A percentile compares a stretch with the other conserved stretches of the same genome.
Evolutionary conservation across 2,888 invertebrate species (phyloP).

Genomic region (Baccha elongata): DNA sequence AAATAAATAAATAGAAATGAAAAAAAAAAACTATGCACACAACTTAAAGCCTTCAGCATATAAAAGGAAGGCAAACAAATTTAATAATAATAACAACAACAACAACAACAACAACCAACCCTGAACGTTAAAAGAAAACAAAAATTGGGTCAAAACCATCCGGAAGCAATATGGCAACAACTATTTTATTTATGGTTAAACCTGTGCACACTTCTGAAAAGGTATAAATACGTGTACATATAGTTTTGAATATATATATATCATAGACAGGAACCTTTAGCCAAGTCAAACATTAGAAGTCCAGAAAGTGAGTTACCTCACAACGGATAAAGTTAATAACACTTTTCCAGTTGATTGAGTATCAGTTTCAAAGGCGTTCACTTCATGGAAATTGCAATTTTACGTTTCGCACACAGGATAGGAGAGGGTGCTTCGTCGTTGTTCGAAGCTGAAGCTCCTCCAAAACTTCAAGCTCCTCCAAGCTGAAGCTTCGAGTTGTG

Average conservation of each 20-base stretch:
- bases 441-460: not conserved
- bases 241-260: not conserved
- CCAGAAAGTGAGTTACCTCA: constrained; percentile 30
- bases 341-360: constrained; percentile 73
- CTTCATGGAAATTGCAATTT: constrained; percentile 70
- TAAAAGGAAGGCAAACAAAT: constrained; percentile 39
- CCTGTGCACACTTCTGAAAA: constrained; percentile 37
- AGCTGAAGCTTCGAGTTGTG: constrained; percentile 54
- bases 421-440: not conserved
- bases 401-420: constrained; percentile 40
- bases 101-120: not conserved
- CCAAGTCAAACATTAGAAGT: constrained; percentile 60
- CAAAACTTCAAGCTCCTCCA: constrained; percentile 16
- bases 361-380: constrained; percentile 70
- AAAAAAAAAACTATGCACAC: not conserved
- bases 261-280: not conserved
- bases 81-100: constrained; percentile 29
- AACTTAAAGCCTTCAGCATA: constrained; percentile 25
- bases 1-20: constrained; percentile 51
- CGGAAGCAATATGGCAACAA: constrained; percentile 62
- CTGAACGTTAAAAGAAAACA: not conserved
- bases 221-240: not conserved
- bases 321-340: constrained; percentile 72
- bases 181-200: constrained; percentile 64
- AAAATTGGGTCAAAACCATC: constrained; percentile 69